Conservation (phyloP, 2,888 invertebrate species). For the Ashinkailepas kermadecensis region DNA sequence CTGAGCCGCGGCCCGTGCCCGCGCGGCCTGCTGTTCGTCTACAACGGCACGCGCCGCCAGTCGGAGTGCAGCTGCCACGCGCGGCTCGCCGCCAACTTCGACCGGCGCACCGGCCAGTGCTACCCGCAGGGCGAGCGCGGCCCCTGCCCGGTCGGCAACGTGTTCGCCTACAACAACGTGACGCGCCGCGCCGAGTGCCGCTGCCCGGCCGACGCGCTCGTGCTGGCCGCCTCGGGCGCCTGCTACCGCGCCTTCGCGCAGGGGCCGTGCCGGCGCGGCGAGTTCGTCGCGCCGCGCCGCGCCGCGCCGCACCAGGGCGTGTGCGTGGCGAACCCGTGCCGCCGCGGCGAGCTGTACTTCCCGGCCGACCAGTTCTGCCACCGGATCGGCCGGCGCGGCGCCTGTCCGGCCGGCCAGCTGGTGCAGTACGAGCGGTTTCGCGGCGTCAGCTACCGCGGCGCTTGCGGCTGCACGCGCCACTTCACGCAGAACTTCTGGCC, state of each 20-base stretch:
- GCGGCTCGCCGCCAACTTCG: conserved; percentile 61
- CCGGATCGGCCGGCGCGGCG: conserved; percentile 66
- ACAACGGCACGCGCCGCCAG: conserved; percentile 46
- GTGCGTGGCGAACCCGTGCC: conserved; percentile 64
- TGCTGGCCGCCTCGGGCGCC: conserved; percentile 53
- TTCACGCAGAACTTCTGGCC: conserved; percentile 35
- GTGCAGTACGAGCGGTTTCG: conserved; percentile 76
- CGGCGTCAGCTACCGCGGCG: conserved; percentile 72
- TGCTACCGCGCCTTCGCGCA: conserved; percentile 74
- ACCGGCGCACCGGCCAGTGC: conserved; percentile 49
- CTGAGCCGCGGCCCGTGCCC: conserved; percentile 73
- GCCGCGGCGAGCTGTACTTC: conserved; percentile 64
- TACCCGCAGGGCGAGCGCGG: conserved; percentile 35
- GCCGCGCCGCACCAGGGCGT: conserved; percentile 35
- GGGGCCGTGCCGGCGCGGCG: conserved; percentile 57
- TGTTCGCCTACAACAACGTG: conserved; percentile 24
- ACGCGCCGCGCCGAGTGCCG: conserved; percentile 43
- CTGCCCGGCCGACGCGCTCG: conserved; percentile 32
- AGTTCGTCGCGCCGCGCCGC: conserved; percentile 30
- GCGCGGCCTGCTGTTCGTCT: conserved; percentile 59
- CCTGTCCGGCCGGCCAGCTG: conserved; percentile 62
- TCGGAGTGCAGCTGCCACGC: conserved; percentile 60
- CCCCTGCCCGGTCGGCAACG: conserved; percentile 34
- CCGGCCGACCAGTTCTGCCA: conserved; percentile 66
- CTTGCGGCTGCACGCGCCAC: conserved; percentile 56